phyloP scores from a whole-genome alignment of 1,140 invertebrate genomes.

The Pectinophora gossypiella region DNA sequence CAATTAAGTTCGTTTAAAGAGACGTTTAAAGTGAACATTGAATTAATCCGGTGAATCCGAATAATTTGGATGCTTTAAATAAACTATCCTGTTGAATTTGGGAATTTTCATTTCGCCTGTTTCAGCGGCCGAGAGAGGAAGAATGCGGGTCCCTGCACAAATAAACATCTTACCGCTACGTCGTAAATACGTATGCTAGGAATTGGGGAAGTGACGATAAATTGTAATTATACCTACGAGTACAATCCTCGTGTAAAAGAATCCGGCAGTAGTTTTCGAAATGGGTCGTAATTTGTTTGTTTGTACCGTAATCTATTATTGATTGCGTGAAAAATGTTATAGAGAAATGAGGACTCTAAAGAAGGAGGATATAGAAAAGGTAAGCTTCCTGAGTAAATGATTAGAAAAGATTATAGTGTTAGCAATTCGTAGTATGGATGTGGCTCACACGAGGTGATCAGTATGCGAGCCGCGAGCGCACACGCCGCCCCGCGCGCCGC shows the following conservation, averaged over 20 bases:
- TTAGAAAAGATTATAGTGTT: too few relatives aligned
- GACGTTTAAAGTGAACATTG: neutral
- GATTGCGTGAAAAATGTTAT: too few relatives aligned
- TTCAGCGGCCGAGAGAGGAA: neutral
- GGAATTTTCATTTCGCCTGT: neutral
- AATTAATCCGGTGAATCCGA: neutral
- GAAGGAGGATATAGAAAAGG: too few relatives aligned
- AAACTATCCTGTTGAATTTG: neutral
- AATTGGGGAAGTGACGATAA: neutral
- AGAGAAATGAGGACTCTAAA: too few relatives aligned
- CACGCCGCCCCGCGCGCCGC: constrained; percentile 13
- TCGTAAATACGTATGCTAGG: neutral
- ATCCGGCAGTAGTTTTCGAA: too few relatives aligned
- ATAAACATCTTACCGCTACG: neutral
- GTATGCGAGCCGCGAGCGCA: constrained; percentile 36
- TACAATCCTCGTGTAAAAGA: too few relatives aligned
- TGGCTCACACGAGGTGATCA: constrained; percentile 23
- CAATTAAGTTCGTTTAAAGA: too few relatives aligned
- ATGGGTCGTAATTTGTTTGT: too few relatives aligned
- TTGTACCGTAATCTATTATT: too few relatives aligned
- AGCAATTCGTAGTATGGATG: too few relatives aligned
- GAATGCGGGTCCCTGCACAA: neutral
- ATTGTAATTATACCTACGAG: too few relatives aligned
- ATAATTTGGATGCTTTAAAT: neutral
- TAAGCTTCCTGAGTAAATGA: too few relatives aligned